Conservation (phyloP, 1,140 invertebrate genomes). For the Medauroidea extradentata region DNA sequence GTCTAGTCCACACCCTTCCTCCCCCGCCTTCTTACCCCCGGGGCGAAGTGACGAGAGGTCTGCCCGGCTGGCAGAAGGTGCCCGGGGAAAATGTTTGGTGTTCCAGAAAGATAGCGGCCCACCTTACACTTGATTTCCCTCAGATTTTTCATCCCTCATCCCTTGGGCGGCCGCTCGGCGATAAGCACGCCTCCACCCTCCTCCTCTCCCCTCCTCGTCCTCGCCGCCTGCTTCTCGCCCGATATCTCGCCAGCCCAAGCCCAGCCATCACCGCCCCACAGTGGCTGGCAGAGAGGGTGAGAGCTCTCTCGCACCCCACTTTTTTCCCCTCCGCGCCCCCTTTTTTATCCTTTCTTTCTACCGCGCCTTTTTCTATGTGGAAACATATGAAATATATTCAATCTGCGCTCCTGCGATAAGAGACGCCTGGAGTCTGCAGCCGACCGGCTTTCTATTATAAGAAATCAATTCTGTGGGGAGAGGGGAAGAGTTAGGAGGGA, state of each 20-base stretch:
- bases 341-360: neutral
- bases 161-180: conserved; percentile 1
- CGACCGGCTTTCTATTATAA: conserved; percentile 7
- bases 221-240: conserved; percentile 3
- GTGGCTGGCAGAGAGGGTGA: conserved; percentile 16
- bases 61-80: neutral
- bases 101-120: conserved; percentile 15
- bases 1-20: too few species aligned
- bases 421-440: neutral
- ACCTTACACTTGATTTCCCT: conserved; percentile 15
- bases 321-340: neutral
- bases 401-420: conserved; percentile 45
- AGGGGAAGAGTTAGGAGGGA: neutral
- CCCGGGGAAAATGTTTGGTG: conserved; percentile 12
- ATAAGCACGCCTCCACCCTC: conserved; percentile 33
- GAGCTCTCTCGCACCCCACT: conserved; percentile 14
- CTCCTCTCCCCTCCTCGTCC: conserved; percentile 34
- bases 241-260: conserved; percentile 13
- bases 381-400: conserved; percentile 53
- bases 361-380: conserved; percentile 33
- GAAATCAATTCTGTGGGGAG: conserved; percentile 7
- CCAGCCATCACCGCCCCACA: conserved; percentile 9
- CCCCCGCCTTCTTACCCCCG: too few species aligned
- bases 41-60: too few species aligned
- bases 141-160: conserved; percentile 10